Evolutionary conservation across 2,113 vertebrate genomes (phyloP).

Genomic region (Phalacrocorax pelagicus): DNA sequence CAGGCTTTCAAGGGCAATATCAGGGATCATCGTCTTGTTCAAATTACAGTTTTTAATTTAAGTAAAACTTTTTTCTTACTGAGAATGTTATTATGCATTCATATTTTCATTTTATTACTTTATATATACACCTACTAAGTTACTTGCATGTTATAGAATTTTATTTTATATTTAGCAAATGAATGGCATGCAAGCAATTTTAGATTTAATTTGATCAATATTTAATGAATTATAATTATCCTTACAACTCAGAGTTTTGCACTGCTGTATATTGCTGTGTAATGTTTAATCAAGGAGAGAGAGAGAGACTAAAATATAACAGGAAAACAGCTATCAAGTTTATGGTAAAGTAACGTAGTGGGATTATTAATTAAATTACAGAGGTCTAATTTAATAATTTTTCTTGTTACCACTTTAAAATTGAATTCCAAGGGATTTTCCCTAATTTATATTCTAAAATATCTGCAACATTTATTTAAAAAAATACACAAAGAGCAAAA

Average conservation of each 20-base stretch:
- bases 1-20: background rate
- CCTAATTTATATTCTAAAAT: background rate
- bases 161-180: slow-evolving; percentile 36
- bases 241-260: slow-evolving; percentile 10
- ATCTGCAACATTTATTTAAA: background rate
- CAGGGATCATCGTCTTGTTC: background rate
- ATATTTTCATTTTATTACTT: slow-evolving; percentile 30
- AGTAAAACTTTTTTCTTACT: background rate
- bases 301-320: slow-evolving; percentile 19
- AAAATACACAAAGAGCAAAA: background rate
- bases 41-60: background rate
- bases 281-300: slow-evolving; percentile 56
- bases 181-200: slow-evolving; percentile 17
- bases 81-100: background rate
- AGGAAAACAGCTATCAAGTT: slow-evolving; percentile 16
- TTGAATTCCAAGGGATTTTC: background rate
- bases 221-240: slow-evolving; percentile 68
- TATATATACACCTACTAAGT: background rate
- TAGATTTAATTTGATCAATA: slow-evolving; percentile 64
- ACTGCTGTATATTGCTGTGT: slow-evolving; percentile 10
- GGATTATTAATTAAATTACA: slow-evolving; percentile 48
- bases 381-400: slow-evolving; percentile 43
- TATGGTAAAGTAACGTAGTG: slow-evolving; percentile 2
- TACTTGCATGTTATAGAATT: slow-evolving; percentile 23
- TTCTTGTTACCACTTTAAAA: background rate